Evolutionary conservation across 2,888 invertebrate species (phyloP).

Genomic region (Marasmarcha lunaedactyla): DNA sequence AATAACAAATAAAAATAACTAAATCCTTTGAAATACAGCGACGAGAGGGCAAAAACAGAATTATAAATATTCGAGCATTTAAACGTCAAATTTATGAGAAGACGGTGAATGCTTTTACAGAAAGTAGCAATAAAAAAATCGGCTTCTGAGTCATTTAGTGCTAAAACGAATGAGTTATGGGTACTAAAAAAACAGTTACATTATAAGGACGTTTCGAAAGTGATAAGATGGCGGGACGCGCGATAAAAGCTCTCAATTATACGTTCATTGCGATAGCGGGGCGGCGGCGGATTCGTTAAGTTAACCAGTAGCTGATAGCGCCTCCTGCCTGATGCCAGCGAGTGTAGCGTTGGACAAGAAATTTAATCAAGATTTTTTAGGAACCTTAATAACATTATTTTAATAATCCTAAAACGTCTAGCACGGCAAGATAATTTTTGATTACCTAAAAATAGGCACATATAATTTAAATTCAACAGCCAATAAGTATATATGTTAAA

Average conservation of each 20-base stretch:
- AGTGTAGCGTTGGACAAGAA: too few species aligned
- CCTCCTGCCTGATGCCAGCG: conserved; percentile 2
- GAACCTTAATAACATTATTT: too few species aligned
- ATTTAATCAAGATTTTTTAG: too few species aligned
- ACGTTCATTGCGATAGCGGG: conserved; percentile 28
- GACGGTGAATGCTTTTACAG: neutral
- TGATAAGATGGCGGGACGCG: conserved; percentile 5
- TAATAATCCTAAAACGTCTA: too few species aligned
- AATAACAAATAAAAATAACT: neutral
- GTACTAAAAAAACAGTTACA: neutral
- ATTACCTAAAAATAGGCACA: too few species aligned
- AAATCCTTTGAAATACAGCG: neutral
- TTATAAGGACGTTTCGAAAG: neutral
- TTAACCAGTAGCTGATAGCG: conserved; percentile 30
- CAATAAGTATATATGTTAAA: too few species aligned
- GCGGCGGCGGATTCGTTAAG: conserved; percentile 19
- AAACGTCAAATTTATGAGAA: conserved; percentile 1
- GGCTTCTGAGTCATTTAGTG: neutral
- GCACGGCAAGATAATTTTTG: too few species aligned
- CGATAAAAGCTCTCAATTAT: conserved; percentile 26
- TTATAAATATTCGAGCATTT: neutral
- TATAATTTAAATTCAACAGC: too few species aligned
- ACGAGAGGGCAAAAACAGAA: neutral
- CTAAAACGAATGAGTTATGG: conserved; percentile 1
- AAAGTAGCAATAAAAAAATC: neutral